Percentiles rank a stretch among this genome's conserved stretches.
Evolutionary conservation across 1,140 invertebrate genomes (phyloP).

Genomic region (Heliothis subflexa): DNA sequence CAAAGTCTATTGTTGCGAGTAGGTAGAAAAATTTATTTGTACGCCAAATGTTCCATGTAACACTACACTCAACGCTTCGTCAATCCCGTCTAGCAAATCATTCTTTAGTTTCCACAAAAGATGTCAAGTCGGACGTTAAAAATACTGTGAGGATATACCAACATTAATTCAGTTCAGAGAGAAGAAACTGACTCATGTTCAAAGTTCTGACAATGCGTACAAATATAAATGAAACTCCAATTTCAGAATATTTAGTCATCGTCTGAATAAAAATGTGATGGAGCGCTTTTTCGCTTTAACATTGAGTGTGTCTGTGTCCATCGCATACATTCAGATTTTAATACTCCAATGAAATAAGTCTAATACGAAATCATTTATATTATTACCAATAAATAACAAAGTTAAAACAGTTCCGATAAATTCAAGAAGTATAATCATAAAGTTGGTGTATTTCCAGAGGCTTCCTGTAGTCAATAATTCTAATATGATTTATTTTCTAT

Average conservation of each 20-base stretch:
- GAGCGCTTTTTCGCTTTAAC: no score
- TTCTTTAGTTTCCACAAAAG: conserved; percentile 16
- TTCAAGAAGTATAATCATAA: conserved; percentile 8
- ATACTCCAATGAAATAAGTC: background rate
- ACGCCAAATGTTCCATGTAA: conserved; percentile 19
- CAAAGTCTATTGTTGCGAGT: conserved; percentile 16
- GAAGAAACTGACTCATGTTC: conserved; percentile 10
- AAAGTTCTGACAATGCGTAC: background rate
- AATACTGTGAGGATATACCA: conserved; percentile 2
- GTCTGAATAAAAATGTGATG: no score
- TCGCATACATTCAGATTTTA: no score
- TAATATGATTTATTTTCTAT: conserved; percentile 39
- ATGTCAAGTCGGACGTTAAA: conserved; percentile 17
- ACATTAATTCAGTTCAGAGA: conserved; percentile 26
- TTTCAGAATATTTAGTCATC: background rate
- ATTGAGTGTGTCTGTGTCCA: no score
- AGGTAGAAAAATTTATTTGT: conserved; percentile 14
- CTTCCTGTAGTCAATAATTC: conserved; percentile 19
- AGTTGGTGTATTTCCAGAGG: conserved; percentile 15
- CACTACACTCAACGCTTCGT: conserved; percentile 35
- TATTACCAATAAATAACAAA: no score
- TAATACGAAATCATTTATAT: no score
- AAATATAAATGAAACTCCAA: background rate
- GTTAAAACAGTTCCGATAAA: conserved; percentile 3
- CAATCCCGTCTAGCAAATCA: background rate